Conservation (phyloP, 2,888 invertebrate species). For the Reticulitermes lucifugus region DNA sequence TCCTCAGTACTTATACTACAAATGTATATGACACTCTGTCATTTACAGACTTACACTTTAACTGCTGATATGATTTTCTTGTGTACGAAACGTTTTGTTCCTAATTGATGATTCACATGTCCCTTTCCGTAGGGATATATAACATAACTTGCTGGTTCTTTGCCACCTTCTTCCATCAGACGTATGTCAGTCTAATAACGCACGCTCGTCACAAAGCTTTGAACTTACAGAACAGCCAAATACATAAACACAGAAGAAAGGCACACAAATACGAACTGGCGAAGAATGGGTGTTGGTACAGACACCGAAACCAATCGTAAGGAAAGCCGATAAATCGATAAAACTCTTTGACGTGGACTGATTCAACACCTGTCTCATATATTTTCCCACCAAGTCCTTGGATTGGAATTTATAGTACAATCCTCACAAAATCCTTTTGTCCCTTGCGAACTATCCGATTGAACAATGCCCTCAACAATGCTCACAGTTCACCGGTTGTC, state of each 20-base stretch:
- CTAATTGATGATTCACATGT: too few relatives aligned
- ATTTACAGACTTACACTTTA: too few relatives aligned
- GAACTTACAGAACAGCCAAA: background rate
- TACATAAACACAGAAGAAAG: background rate
- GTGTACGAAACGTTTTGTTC: too few relatives aligned
- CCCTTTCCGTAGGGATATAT: too few relatives aligned
- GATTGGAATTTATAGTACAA: conserved; percentile 44
- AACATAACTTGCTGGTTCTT: too few relatives aligned
- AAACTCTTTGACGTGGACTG: conserved; percentile 36
- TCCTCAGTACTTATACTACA: too few relatives aligned
- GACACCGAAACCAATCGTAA: background rate
- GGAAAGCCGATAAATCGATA: conserved; percentile 42
- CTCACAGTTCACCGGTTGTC: background rate
- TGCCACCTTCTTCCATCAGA: too few relatives aligned
- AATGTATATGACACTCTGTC: too few relatives aligned
- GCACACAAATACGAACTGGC: background rate
- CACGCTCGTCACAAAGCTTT: too few relatives aligned
- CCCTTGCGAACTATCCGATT: conserved; percentile 23
- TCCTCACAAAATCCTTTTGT: conserved; percentile 9
- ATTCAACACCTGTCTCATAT: conserved; percentile 44
- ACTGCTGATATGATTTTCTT: too few relatives aligned
- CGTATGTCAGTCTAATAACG: too few relatives aligned
- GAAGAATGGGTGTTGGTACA: background rate
- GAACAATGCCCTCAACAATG: conserved; percentile 2
- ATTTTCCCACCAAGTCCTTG: conserved; percentile 39